Percentiles rank a stretch among this genome's conserved stretches.
Conservation (phyloP, 2,888 invertebrate species). For the Parnassius smintheus region DNA sequence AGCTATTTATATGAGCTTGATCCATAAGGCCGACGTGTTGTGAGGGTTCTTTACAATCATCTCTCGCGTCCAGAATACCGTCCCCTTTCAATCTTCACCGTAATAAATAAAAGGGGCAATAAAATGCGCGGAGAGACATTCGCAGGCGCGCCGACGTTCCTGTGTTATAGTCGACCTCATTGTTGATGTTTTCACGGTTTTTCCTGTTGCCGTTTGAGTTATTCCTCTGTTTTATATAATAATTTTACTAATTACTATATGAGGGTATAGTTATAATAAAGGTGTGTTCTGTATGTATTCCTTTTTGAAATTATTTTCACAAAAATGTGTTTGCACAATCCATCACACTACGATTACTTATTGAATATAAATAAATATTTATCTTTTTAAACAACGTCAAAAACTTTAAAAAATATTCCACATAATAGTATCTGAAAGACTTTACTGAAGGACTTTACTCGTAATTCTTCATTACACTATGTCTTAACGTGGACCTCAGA, state of each 20-base stretch:
- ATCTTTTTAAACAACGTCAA: too few relatives aligned
- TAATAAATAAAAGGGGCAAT: constrained; percentile 79
- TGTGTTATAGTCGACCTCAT: constrained; percentile 40
- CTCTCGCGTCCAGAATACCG: constrained; percentile 55
- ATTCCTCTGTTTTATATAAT: constrained; percentile 27
- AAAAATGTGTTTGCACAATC: too few relatives aligned
- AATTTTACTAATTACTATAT: constrained; percentile 11
- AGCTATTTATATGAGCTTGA: constrained; percentile 29
- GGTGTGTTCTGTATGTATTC: too few relatives aligned
- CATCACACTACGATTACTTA: too few relatives aligned
- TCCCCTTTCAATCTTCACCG: constrained; percentile 78
- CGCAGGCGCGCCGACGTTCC: constrained; percentile 33
- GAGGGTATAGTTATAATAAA: too few relatives aligned
- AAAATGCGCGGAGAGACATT: constrained; percentile 58
- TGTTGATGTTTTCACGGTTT: constrained; percentile 50
- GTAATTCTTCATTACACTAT: too few relatives aligned
- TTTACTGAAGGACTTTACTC: too few relatives aligned
- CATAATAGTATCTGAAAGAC: too few relatives aligned
- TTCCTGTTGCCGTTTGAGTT: constrained; percentile 34
- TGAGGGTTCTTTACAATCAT: constrained; percentile 62
- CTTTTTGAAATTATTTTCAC: too few relatives aligned
- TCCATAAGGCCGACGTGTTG: constrained; percentile 39
- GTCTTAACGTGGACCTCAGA: too few relatives aligned
- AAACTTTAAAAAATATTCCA: too few relatives aligned
- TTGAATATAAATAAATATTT: too few relatives aligned